phyloP scores from a whole-genome alignment of 2,113 vertebrate species.

The Eptatretus burgeri region DNA sequence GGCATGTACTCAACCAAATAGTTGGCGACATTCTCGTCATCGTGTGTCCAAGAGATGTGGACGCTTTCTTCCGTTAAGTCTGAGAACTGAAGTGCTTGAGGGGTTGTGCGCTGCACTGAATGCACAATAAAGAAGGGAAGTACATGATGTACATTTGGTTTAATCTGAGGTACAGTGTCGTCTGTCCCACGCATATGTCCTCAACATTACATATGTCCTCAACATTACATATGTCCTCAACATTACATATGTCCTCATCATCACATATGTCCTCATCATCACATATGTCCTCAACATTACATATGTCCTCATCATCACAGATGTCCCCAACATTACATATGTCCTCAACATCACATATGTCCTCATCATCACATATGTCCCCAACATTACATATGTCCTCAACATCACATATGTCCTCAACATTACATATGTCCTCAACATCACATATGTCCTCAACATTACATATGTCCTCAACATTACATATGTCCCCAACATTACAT shows the following conservation, averaged over 20 bases:
- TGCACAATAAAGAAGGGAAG: not conserved
- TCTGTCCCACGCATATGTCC: not conserved
- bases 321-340: too few species aligned
- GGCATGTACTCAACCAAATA: not conserved
- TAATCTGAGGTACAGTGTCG: not conserved
- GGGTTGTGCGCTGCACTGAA: constrained; percentile 3
- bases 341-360: not conserved
- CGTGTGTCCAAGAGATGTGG: not conserved
- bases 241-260: not conserved
- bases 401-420: not conserved
- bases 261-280: not conserved
- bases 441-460: not conserved
- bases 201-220: not conserved
- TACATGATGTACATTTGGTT: not conserved
- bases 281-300: too few species aligned
- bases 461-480: too few species aligned
- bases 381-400: not conserved
- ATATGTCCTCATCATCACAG: too few species aligned
- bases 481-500: not conserved
- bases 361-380: too few species aligned
- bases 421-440: too few species aligned
- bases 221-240: not conserved
- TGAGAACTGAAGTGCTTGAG: not conserved
- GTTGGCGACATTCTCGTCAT: not conserved
- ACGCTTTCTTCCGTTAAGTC: not conserved